A percentile compares a stretch with the other conserved stretches of the same genome.
Conservation (phyloP, 2,113 vertebrate species). For the Campylomormyrus tamandua region DNA sequence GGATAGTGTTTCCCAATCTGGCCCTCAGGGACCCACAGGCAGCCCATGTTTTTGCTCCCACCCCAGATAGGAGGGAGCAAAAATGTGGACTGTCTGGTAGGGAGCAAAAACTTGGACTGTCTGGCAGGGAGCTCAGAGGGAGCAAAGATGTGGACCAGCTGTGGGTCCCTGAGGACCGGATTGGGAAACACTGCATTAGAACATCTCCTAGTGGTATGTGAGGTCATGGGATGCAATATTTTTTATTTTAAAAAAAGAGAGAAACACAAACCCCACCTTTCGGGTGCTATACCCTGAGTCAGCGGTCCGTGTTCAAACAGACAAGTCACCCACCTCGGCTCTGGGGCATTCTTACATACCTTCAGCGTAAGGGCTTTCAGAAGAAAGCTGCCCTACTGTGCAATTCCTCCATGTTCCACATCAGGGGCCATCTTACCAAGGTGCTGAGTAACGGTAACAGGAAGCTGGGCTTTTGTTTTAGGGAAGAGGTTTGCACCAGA, state of each 20-base stretch:
- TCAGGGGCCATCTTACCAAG: background rate
- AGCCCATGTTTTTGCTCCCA: too few relatives aligned
- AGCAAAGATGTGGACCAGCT: background rate
- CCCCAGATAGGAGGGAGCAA: too few relatives aligned
- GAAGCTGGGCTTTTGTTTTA: background rate
- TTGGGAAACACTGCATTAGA: background rate
- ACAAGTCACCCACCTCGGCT: background rate
- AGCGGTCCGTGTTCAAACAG: background rate
- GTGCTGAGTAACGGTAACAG: background rate
- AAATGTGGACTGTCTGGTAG: too few relatives aligned
- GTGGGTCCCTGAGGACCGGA: background rate
- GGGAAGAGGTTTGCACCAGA: background rate
- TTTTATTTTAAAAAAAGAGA: too few relatives aligned
- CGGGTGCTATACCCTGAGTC: background rate
- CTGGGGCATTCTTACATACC: background rate
- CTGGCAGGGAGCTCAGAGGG: too few relatives aligned
- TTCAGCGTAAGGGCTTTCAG: background rate
- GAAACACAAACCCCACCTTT: background rate
- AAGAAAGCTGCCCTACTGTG: background rate
- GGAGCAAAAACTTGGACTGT: too few relatives aligned
- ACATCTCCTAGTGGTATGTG: background rate
- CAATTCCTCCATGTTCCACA: background rate
- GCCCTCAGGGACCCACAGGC: background rate
- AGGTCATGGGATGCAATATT: background rate
- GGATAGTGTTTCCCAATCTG: background rate